Evolutionary conservation across 2,113 vertebrate species (phyloP), one percentile per base, ranked within the genome.

Genomic region (Anser cygnoides): DNA sequence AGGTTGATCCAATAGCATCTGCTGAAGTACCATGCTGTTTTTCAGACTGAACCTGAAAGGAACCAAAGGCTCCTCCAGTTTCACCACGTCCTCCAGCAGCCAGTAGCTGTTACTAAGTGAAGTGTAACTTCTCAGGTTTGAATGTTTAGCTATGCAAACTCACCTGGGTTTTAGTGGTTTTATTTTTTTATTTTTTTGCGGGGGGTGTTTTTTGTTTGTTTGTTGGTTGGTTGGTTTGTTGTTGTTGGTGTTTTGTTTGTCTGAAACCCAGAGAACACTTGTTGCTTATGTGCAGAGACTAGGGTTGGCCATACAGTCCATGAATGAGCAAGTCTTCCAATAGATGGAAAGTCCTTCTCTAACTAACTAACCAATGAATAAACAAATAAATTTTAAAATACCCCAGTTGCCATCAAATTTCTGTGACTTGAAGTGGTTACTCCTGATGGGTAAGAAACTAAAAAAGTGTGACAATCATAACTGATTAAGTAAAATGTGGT

Each of bases 401-500:
- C 25, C 17, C 61, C 84, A 33, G 33, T 44, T 72, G 28, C 33
- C 49, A 44, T 44, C 21, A 43, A 18, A 13, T 57, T 66, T 70
- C 67, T 62, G 72, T 76, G 54, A 31, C 28, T 28, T 44, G 29
- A 16, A 20, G 37, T 14, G 21, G 18, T 44, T 12, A 31, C 31
- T 50, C 8, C n/a, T 31, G 28, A 57, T 37, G 39, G 10, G 14
- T 26, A 19, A 62, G 52, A 29, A 46, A 8, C 23, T 39, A 31
- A 58, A 22, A 14, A 22, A 50, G 26, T 7, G 7, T 39, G 33
- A 29, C 49, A 5, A 7, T 74, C 0, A 1, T 3, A 6, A 10
- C 9, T 5, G 3, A 33, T 17, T 31, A 16, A 16, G 16, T 22
- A n/a, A 57, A 9, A 35, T 14, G 5, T 0, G 3, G 15, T 4